Base-by-base conservation (phyloP, 2,113 vertebrate genomes). In the Mastomys natalensis region DNA sequence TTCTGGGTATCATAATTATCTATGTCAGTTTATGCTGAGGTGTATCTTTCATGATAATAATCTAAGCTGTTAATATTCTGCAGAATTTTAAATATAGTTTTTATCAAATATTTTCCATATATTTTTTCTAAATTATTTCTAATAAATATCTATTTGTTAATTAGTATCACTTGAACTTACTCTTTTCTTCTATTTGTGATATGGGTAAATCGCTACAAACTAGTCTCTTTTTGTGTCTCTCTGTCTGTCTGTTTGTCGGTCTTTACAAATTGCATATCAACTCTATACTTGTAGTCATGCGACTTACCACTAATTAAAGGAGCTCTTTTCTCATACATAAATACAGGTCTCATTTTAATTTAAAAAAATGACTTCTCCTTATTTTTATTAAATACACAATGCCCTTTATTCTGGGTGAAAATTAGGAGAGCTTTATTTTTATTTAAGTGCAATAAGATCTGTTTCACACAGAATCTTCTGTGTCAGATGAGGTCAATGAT, bases 111-210 rank as follows among this genome's bases (percentile, higher is more conserved):
- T 17, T 40, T 87, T 87, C 16, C 10, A 45, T 10, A 13, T 70
- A 37, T 37, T 82, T 89, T 97, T 89, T 48, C 82, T n/a, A 60
- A 90, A 84, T 45, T 4, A 7, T 78, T 93, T n/a, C 68, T 64
- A 62, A 87, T 26, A 94, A 55, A 70, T 85, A 68, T 24, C n/a
- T 91, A 31, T 37, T 16, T 91, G 34, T 82, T 64, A 80, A 48
- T 76, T 84, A 29, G 24, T 55, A 89, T 21, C 31, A 68, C 5
- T 24, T 68, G 26, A 2, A 66, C 22, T 48, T 80, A 55, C 40
- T 21, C 82, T 58, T 85, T 77, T 40, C 48, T 64, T 1, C 24
- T 87, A 70, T 37, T 43, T 92, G 1, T 1, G 60, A 15, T 1
- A 6, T 51, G 34, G 1, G 31, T 43, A 89, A 89, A 6, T 40